Conservation (phyloP, 1,140 invertebrate genomes). For the Cataglyphis hispanica region DNA sequence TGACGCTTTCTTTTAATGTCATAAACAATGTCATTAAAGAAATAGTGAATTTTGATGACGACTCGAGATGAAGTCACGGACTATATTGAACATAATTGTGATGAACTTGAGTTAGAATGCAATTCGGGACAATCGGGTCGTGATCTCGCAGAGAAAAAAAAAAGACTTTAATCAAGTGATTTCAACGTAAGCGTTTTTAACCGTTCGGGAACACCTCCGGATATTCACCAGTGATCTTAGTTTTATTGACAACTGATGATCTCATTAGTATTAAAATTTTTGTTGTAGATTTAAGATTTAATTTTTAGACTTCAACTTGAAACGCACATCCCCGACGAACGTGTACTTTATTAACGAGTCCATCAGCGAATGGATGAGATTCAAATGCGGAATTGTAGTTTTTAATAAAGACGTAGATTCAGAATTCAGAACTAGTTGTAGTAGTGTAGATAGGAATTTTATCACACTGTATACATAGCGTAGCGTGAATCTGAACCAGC, state of each 20-base stretch:
- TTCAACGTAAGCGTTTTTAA: constrained; percentile 11
- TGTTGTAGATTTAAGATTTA: constrained; percentile 27
- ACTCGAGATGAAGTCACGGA: background rate
- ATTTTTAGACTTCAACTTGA: constrained; percentile 48
- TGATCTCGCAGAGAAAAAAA: constrained; percentile 59
- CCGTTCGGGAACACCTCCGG: background rate
- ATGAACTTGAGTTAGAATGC: constrained; percentile 35
- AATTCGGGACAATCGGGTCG: constrained; percentile 26
- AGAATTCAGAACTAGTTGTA: background rate
- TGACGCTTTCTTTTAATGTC: background rate
- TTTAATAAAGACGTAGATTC: constrained; percentile 13
- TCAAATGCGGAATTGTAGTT: constrained; percentile 30
- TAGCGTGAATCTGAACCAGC: background rate
- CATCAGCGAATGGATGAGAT: background rate
- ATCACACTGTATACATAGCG: background rate
- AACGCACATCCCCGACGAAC: constrained; percentile 32
- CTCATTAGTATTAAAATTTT: constrained; percentile 80
- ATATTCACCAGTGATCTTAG: constrained; percentile 66
- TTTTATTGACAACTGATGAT: constrained; percentile 77
- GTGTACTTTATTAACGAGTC: constrained; percentile 36
- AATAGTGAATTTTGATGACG: background rate
- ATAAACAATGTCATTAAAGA: constrained; percentile 6
- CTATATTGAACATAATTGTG: constrained; percentile 34
- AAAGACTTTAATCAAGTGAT: constrained; percentile 66
- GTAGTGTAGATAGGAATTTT: constrained; percentile 24